These are phyloP conservation scores for Acleris literana DNA, from an alignment of 2,888 invertebrate genomes.

Conservation along the genomic window DNA sequence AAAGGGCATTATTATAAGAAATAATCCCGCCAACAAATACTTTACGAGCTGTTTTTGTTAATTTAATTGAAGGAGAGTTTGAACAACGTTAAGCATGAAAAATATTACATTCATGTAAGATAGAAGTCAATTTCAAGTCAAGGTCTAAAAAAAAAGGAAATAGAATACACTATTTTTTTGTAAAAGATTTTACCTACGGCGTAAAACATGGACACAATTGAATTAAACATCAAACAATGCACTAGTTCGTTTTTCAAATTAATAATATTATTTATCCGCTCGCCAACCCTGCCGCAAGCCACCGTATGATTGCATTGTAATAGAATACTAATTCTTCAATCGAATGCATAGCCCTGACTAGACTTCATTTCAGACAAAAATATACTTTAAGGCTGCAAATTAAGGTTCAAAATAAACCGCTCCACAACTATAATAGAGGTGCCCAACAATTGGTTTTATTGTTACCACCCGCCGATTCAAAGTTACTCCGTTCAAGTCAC, in stretches of 20 bases:
- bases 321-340: constrained; percentile 74
- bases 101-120: no score
- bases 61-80: no score
- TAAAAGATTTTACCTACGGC: no score
- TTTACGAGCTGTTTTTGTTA: no score
- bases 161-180: no score
- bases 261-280: constrained; percentile 38
- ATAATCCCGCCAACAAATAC: no score
- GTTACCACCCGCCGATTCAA: constrained; percentile 78
- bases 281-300: constrained; percentile 55
- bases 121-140: no score
- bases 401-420: constrained; percentile 51
- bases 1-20: no score
- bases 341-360: constrained; percentile 55
- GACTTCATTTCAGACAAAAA: constrained; percentile 38
- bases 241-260: not conserved
- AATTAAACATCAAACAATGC: no score
- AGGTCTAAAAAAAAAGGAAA: no score
- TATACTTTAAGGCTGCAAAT: constrained; percentile 43
- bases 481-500: constrained; percentile 53
- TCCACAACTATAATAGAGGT: constrained; percentile 55
- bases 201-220: no score
- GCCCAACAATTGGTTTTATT: constrained; percentile 75
- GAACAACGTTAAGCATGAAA: no score
- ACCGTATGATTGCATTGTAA: constrained; percentile 66